A percentile compares a stretch with the other conserved stretches of the same genome.
phyloP scores from a whole-genome alignment of 2,797 vertebrate genomes.

The Ptychadena robeensis region DNA sequence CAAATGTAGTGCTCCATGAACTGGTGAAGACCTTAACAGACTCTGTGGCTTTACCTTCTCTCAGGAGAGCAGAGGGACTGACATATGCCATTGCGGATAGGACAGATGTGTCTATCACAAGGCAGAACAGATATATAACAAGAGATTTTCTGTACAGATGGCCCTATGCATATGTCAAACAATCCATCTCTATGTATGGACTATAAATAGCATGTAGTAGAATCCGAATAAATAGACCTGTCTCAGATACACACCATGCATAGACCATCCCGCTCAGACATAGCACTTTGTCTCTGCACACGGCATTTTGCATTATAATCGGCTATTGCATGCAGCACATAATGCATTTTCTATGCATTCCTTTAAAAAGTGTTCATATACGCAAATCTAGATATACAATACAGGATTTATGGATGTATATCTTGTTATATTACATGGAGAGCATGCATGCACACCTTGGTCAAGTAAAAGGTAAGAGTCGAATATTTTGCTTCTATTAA shows the following conservation, averaged over 20 bases:
- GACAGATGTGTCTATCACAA: conserved; percentile 57
- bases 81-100: conserved; percentile 53
- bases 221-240: conserved; percentile 47
- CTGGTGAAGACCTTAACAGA: conserved; percentile 51
- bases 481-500: neutral
- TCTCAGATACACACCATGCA: conserved; percentile 14
- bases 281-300: neutral
- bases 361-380: neutral
- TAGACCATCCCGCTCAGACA: neutral
- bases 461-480: neutral
- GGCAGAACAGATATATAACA: conserved; percentile 38
- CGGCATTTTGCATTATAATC: neutral
- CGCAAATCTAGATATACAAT: neutral
- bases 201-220: conserved; percentile 48
- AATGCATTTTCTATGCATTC: neutral
- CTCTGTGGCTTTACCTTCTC: conserved; percentile 50
- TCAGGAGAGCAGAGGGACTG: conserved; percentile 44
- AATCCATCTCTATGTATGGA: conserved; percentile 50
- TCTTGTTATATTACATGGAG: neutral
- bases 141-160: conserved; percentile 55
- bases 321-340: neutral
- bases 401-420: neutral
- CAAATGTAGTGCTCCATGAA: conserved; percentile 19
- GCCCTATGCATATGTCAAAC: conserved; percentile 55
- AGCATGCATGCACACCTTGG: neutral